phyloP scores from a whole-genome alignment of 2,888 invertebrate genomes.

The Ophioninae sp. region DNA sequence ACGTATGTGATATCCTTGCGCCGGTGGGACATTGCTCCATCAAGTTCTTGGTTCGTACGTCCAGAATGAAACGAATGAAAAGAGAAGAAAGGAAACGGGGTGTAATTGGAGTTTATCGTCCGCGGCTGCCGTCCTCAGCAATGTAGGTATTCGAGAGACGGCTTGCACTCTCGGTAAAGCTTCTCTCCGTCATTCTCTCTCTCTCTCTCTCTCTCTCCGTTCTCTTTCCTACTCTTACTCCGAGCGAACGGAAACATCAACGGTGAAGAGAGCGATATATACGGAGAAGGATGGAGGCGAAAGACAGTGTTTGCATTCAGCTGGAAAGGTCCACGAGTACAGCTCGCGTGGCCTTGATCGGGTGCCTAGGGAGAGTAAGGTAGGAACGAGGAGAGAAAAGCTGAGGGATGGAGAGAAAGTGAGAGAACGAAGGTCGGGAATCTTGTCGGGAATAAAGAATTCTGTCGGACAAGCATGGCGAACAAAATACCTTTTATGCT shows the following conservation, averaged over 20 bases:
- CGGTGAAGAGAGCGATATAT: slow-evolving; percentile 39
- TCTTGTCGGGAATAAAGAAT: slow-evolving; percentile 53
- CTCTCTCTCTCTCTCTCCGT: slow-evolving; percentile 32
- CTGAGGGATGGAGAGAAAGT: slow-evolving; percentile 4
- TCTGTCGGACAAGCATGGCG: slow-evolving; percentile 48
- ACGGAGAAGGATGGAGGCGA: slow-evolving; percentile 26
- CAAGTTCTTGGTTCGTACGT: slow-evolving; percentile 33
- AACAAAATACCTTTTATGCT: slow-evolving; percentile 56
- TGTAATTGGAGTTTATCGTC: slow-evolving; percentile 65
- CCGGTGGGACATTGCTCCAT: slow-evolving; percentile 31
- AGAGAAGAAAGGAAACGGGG: slow-evolving; percentile 49
- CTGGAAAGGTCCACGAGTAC: slow-evolving; percentile 27
- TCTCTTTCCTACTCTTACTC: slow-evolving; percentile 29
- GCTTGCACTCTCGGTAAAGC: slow-evolving; percentile 41
- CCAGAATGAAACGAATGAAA: slow-evolving; percentile 42
- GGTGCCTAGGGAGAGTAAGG: slow-evolving; percentile 17
- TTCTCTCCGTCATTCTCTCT: slow-evolving; percentile 17
- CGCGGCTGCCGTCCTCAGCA: slow-evolving; percentile 54
- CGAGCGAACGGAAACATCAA: slow-evolving; percentile 60
- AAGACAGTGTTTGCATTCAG: slow-evolving; percentile 47
- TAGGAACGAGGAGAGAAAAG: slow-evolving; percentile 24
- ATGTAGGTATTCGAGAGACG: slow-evolving; percentile 34
- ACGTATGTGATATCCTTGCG: slow-evolving; percentile 25
- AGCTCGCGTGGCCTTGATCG: slow-evolving; percentile 52
- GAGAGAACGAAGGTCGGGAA: slow-evolving; percentile 56